Conservation (phyloP, 2,797 vertebrate species). For the Pipistrellus pipistrellus region DNA sequence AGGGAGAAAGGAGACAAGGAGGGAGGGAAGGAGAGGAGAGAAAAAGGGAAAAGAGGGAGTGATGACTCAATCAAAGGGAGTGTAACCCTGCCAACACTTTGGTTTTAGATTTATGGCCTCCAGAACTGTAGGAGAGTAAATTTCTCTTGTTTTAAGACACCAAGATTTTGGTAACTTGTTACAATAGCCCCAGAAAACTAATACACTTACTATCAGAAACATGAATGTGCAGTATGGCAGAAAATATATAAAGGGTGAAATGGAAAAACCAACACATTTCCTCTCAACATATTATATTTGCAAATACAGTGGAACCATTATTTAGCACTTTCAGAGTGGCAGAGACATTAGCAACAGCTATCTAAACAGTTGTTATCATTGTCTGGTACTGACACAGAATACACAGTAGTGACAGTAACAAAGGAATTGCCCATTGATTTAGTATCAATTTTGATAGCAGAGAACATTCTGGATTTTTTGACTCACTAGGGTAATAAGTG, state of each 20-base stretch:
- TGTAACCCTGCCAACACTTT: not conserved
- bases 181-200: not conserved
- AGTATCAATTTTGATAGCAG: not conserved
- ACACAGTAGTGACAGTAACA: not conserved
- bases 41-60: not conserved
- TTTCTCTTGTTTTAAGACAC: not conserved
- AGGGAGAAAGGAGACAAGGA: not conserved
- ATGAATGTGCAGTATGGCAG: not conserved
- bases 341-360: not conserved
- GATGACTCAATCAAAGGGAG: not conserved
- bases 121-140: not conserved
- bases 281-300: not conserved
- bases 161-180: not conserved
- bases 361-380: not conserved
- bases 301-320: not conserved
- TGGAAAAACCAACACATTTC: not conserved
- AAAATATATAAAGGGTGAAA: conserved; percentile 15
- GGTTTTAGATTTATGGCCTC: not conserved
- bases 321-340: not conserved
- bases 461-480: not conserved
- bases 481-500: not conserved
- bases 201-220: conserved; percentile 1
- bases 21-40: not conserved
- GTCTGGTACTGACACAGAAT: not conserved
- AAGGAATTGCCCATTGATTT: not conserved